Evolutionary conservation across 2,113 vertebrate genomes (phyloP), one percentile per base, ranked within the genome.

Genomic region (Baryphthengus martii): DNA sequence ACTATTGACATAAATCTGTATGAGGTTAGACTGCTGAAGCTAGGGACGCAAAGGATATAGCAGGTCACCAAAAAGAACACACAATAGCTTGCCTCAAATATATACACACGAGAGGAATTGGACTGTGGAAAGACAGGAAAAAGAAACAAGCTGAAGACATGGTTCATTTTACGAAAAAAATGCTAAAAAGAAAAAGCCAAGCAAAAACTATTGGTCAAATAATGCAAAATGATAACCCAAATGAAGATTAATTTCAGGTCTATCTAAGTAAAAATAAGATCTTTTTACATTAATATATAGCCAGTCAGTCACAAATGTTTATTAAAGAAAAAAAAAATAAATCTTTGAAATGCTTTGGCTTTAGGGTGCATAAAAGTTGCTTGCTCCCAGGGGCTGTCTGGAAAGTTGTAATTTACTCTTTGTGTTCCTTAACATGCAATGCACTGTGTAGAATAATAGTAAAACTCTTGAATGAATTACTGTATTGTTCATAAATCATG

Each of bases 401-500:
- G 17, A 72, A 95, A 78, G n/a, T 67, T 42, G 12, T 23, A 56
- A 88, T 88, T 92, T 73, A 83, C 52, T 76, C 26, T 79, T 93
- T 61, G 31, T 52, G 37, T 66, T 92, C 37, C 63, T 87, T 81
- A 85, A 49, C 25, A 68, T 75, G 39, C 31, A 89, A 68, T 50
- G 37, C 13, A 31, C 31, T 7, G 11, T 66, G 84, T 3, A 94
- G 72, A 91, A 72, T 59, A 89, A 79, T 13, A 82, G 37, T 19
- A 61, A 68, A 91, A 80, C 15, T 78, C 63, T 50, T 88, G 67
- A 95, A 88, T 85, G 17, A 95, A 81, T 81, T 86, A 62, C 24
- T 85, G 16, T 35, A 81, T 56, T 95, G 65, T 62, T 91, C 56
- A 85, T 85, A 95, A 92, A 90, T 95, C 82, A 89, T n/a, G 66